Base-by-base conservation (phyloP, 1,140 invertebrate species). In the Ceratosolen fusciceps region DNA sequence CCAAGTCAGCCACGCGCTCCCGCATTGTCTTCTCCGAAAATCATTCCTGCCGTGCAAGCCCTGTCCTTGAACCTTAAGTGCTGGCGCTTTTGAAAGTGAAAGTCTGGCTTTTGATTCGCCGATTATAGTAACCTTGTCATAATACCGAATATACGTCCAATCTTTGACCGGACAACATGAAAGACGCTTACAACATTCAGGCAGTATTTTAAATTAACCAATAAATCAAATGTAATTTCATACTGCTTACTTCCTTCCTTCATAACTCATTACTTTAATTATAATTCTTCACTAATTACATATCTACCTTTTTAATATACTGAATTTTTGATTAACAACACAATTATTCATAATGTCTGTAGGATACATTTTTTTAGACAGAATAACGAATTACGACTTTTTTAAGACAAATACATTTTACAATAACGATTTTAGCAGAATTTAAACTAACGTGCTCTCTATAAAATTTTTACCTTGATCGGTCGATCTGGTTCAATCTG, bases 91-190 rank as follows among this genome's bases (percentile, higher is more conserved):
- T 19, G 31, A 65, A 65, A 65, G 60, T 65, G 19, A 65, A 37
- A 65, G 60, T 37, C 7, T 2, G 19, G 1, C 14, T 65, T 65
- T 65, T 65, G 31, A 65, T 37, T 19, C 31, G 31, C 2, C 60
- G 19, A 37, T 37, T 65, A 65, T 31, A 21, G 1, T 37, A 26
- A 65, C 60, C 60, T 65, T 65, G 60, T 65, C 31, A 65, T 65
- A 65, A 65, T 12, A 3, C 19, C 34, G n/a, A 8, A 65, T 65
- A 16, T 65, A n/a, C 12, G 2, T 37, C 19, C 60, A 37, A 65
- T 65, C 60, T 65, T 1, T 37, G 10, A 2, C 34, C 19, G 12
- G 16, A 21, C 3, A 65, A 16, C 31, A 24, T n/a, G 21, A 37
- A 58, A 62, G 37, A 19, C 10, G 19, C 34, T 65, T 37, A n/a